Evolutionary conservation across 2,113 vertebrate genomes (phyloP), one percentile per base, ranked within the genome.

Genomic region (Poecilia latipinna): DNA sequence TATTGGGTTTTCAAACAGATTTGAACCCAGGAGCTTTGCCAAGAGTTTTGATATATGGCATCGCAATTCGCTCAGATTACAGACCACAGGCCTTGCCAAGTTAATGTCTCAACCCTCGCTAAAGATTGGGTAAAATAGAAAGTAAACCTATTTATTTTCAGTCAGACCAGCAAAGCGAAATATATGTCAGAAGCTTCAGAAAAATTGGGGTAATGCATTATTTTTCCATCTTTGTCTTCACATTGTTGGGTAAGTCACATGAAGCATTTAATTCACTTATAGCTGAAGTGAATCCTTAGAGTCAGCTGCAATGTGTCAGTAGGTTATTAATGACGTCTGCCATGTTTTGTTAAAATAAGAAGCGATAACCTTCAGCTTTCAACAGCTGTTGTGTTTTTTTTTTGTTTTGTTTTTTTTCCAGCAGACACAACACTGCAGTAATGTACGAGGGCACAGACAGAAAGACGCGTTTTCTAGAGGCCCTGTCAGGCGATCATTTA

Each of bases 301-400:
- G 70, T 51, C 79, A 74, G 73, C 68, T 77, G 82, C 79, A 70
- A 62, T 24, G 31, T 89, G 82, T 83, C 83, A 75, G 70, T 51
- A 68, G 69, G 82, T 86, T 86, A 86, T 74, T 87, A 88, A 90
- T 83, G 75, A 85, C 83, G 83, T 72, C 75, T 89, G 85, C 26
- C 82, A 71, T 33, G 26, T 77, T 75, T 62, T 77, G 4, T 35
- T 62, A 74, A 86, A 85, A 88, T 74, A 84, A 81, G 68, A 85
- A 86, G 82, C 65, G 77, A 89, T 89, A 82, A 88, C 85, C 83
- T 79, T 78, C 70, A 82, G 64, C 79, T 78, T 79, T 71, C 65
- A 83, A 64, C 75, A 86, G 74, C 77, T 84, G 85, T 86, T 80
- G 73, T 83, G 29, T 29, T 29, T 11, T 37, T 29, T 89, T 57